Base-by-base conservation (phyloP, 2,888 invertebrate species). In the Cephus nigrinus region DNA sequence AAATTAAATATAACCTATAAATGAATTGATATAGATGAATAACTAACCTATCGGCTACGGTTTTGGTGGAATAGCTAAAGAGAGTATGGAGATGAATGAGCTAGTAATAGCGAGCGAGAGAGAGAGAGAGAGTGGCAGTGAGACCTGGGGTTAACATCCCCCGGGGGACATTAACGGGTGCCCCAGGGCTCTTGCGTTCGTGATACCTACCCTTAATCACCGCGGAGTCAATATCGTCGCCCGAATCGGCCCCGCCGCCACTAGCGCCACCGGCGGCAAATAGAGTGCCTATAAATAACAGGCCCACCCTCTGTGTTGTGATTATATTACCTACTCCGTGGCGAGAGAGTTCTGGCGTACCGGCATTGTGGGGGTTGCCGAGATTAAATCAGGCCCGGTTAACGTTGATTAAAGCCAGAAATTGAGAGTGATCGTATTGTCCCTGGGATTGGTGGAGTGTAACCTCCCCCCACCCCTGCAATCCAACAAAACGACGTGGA, bases 301-400 rank as follows among this genome's bases (percentile, higher is more conserved):
- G 81, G 86, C 83, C 90, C 87, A 88, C 89, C 90, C 91, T 88
- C 82, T 75, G 85, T 90, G 91, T 91, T 91, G 89, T 91, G 91
- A 91, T 91, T 91, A 89, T 87, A 91, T 91, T 91, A 91, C 87
- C 87, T 82, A 86, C 88, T 84, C 84, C 75, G 79, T 36, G 75
- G 76, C 76, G 71, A 74, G 81, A 76, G 82, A 84, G 81, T 82
- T 84, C 83, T 83, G 83, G 87, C 12, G 31, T 32, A 30, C 31
- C 84, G 84, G 87, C 87, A 55, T 23, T 55, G 55, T 23, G 55
- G 55, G 23, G 55, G 55, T 55, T 23, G 55, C 55, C 55, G 55
- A 91, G 91, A 91, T 91, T 91, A 91, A 91, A 91, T 91, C 91
- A 90, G 86, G 86, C 86, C 88, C 88, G 90, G 90, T 91, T 91